Evolutionary conservation across 2,888 invertebrate genomes (phyloP).

Genomic region (Chaetoderma sp.): DNA sequence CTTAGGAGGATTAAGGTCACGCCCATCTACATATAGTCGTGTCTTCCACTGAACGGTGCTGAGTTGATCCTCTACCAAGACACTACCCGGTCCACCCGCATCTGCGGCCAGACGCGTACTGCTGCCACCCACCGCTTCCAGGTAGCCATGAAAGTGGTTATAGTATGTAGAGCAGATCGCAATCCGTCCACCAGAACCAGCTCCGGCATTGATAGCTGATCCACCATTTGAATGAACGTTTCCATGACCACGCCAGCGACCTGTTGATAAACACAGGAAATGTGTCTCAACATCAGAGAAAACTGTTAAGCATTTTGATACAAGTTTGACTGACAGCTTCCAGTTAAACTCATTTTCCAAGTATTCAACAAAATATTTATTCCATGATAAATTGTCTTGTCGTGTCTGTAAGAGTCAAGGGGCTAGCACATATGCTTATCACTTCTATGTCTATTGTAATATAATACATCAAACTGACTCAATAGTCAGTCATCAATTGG

Average conservation of each 20-base stretch:
- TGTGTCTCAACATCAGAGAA: too few species aligned
- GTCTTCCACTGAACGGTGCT: slow-evolving; percentile 30
- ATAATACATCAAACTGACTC: too few species aligned
- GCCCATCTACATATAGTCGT: slow-evolving; percentile 50
- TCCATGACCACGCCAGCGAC: slow-evolving; percentile 50
- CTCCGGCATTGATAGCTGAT: slow-evolving; percentile 40
- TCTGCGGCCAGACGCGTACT: slow-evolving; percentile 38
- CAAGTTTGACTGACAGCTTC: too few species aligned
- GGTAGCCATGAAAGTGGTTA: slow-evolving; percentile 45
- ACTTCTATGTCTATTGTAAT: too few species aligned
- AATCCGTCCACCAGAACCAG: slow-evolving; percentile 53
- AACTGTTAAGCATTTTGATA: too few species aligned
- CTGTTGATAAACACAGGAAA: too few species aligned
- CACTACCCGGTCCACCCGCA: slow-evolving; percentile 53
- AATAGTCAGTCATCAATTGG: too few species aligned
- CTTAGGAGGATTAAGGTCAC: slow-evolving; percentile 39
- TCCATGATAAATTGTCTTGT: background rate
- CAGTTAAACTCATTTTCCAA: too few species aligned
- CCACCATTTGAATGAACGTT: slow-evolving; percentile 46
- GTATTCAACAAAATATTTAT: too few species aligned
- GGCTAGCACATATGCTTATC: too few species aligned
- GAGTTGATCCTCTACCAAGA: slow-evolving; percentile 48
- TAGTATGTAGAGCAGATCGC: slow-evolving; percentile 41
- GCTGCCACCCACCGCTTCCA: slow-evolving; percentile 41
- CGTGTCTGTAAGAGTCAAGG: too few species aligned